A percentile compares a stretch with the other conserved stretches of the same genome.
phyloP scores from a whole-genome alignment of 2,113 vertebrate species.

The Orycteropus afer region DNA sequence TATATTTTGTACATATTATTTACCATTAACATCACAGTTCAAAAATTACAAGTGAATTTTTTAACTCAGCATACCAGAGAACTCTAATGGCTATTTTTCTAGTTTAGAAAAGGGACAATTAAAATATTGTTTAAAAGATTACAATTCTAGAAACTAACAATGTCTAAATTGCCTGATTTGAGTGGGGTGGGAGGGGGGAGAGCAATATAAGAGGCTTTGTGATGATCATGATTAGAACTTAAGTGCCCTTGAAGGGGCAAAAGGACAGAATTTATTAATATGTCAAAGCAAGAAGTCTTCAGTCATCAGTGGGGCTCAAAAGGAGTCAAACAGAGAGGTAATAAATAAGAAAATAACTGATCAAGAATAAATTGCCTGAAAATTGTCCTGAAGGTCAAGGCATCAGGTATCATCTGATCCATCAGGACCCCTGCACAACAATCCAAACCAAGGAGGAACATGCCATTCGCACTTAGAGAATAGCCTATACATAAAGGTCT shows the following conservation, averaged over 20 bases:
- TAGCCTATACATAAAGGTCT: conserved; percentile 46
- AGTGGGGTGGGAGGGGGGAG: too few relatives aligned
- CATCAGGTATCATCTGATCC: neutral
- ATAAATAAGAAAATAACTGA: neutral
- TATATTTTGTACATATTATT: neutral
- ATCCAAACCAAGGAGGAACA: neutral
- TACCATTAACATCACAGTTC: neutral
- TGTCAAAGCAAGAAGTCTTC: neutral
- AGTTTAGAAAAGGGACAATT: neutral
- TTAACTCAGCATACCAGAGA: neutral
- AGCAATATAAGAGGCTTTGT: neutral
- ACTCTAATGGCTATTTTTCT: neutral
- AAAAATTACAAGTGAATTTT: conserved; percentile 12
- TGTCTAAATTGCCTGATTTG: neutral
- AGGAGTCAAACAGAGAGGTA: neutral
- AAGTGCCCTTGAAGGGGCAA: neutral
- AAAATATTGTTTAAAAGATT: neutral
- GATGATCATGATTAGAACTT: neutral
- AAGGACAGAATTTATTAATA: conserved; percentile 3
- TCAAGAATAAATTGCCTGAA: neutral
- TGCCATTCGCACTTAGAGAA: neutral
- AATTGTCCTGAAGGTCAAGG: neutral
- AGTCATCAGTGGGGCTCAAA: neutral
- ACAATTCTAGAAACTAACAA: conserved; percentile 27
- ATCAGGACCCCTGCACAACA: neutral